Percentiles rank a stretch among this genome's conserved stretches.
These are phyloP conservation scores for Thera obeliscata DNA, from an alignment of 2,888 invertebrate species.

Conservation along the genomic window DNA sequence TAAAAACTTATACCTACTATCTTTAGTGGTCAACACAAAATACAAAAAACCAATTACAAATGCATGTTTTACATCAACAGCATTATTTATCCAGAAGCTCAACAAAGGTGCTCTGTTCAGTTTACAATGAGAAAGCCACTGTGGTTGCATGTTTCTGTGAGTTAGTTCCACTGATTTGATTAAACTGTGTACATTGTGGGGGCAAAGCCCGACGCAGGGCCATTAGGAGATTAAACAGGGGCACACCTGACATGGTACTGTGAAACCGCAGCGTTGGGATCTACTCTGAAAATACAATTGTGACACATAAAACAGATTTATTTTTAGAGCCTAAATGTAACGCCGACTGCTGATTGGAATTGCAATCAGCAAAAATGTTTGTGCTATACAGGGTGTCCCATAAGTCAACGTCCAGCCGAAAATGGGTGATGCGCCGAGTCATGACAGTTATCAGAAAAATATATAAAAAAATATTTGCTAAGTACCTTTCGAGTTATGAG, in stretches of 20 bases:
- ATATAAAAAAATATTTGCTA: too few species aligned
- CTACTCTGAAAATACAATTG: constrained; percentile 31
- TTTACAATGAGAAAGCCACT: neutral
- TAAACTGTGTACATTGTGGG: constrained; percentile 33
- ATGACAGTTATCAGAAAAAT: too few species aligned
- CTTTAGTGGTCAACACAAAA: too few species aligned
- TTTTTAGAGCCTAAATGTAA: neutral
- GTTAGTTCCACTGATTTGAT: constrained; percentile 24
- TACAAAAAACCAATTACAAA: too few species aligned
- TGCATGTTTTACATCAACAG: too few species aligned
- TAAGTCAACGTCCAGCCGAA: too few species aligned
- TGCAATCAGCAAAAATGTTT: constrained; percentile 1
- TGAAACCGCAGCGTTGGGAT: constrained; percentile 51
- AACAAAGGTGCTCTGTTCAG: neutral
- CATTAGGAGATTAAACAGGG: constrained; percentile 76
- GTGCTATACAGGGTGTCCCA: too few species aligned
- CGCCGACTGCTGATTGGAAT: neutral
- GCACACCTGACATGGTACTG: constrained; percentile 66
- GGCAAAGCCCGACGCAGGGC: constrained; percentile 53
- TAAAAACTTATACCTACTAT: too few species aligned
- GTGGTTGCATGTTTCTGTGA: constrained; percentile 5
- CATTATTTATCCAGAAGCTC: too few species aligned
- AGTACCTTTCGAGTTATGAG: too few species aligned
- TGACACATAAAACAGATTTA: neutral
- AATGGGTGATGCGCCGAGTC: too few species aligned